Evolutionary conservation across 2,888 invertebrate species (phyloP), one percentile per base, ranked within the genome.

Genomic region (Heteropelma amictum): DNA sequence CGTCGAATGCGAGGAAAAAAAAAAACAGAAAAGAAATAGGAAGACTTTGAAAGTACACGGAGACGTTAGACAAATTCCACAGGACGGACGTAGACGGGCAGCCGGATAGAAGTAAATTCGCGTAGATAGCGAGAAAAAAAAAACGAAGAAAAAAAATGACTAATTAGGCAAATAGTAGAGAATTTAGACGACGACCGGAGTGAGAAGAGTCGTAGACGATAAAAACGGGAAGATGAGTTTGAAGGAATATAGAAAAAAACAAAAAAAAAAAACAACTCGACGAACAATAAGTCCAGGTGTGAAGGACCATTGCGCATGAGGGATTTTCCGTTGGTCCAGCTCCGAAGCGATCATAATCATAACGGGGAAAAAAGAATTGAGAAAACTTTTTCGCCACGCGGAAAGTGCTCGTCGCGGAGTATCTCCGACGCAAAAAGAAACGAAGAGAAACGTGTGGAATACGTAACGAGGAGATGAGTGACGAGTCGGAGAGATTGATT

Each of bases 201-300:
- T n/a, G 12, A 10, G n/a, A 40, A 35, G 33, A 33, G 10, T 19
- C 12, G 7, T n/a, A 49, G 23, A 63, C 38, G 60, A 38, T 21
- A 26, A 49, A 19, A 19, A 40, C 21, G 49, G 54, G 21, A 28
- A 70, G 54, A 42, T 45, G 64, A 47, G 38, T 10, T 3, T 49
- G 19, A 60, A 64, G 60, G 56, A 56, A 64, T 1, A 28, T 72
- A 64, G 12, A 12, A 54, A 19, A 53, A 60, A 49, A 38, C n/a
- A 60, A 33, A 45, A 26, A 53, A 65, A 47, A 68, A 64, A 67
- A 72, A 70, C 40, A 45, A 45, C 56, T 4, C 56, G 35, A 47
- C 58, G 60, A 72, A 60, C 49, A 49, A 74, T 70, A 70, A 70
- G 74, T 74, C 74, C 74, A 74, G 69, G 70, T 70, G 65, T 70